Base-by-base conservation (phyloP, 2,113 vertebrate genomes). In the Alligator mississippiensis region DNA sequence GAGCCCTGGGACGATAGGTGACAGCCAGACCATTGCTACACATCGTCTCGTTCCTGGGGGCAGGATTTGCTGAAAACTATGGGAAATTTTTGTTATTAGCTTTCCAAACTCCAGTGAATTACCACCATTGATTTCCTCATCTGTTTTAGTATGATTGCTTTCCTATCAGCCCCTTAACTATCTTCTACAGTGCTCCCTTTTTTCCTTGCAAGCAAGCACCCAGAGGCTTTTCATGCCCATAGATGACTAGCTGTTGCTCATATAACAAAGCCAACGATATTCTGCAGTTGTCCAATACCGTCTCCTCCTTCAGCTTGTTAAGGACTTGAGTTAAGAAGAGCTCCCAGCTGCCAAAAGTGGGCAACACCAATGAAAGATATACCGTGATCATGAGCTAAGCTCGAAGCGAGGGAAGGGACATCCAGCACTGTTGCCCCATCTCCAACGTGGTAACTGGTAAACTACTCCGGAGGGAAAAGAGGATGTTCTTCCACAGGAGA, bases 231-330 rank as follows among this genome's bases (percentile, higher is more conserved):
- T 93, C 89, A 82, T 74, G 68, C 63, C n/a, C 78, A 25, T 61
- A 72, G 2, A 62, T 77, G 54, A 93, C 11, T 11, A 15, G 64
- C 10, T 87, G 19, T 64, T 87, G 55, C 17, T 91, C 84, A 5
- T 0, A n/a, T 13, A 82, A 72, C 47, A 80, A 60, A 19, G 62
- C 57, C 2, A 2, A 79, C 3, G 78, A 62, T 11, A 87, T 58
- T 14, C 22, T 22, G 62, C 34, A 47, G 28, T 90, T 85, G 59
- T 16, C 25, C 55, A 27, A 59, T 68, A 38, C 57, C 1, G 1
- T 58, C 22, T 6, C 68, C 78, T 84, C 62, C 70, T 92, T 91
- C 27, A 18, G 19, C 84, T 89, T 74, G 38, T 91, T 92, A 84
- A 79, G 66, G 85, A 60, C 79, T 68, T 11, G 15, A 91, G 62